Conservation (phyloP, 2,888 invertebrate genomes). For the Monoplex corrugatus region DNA sequence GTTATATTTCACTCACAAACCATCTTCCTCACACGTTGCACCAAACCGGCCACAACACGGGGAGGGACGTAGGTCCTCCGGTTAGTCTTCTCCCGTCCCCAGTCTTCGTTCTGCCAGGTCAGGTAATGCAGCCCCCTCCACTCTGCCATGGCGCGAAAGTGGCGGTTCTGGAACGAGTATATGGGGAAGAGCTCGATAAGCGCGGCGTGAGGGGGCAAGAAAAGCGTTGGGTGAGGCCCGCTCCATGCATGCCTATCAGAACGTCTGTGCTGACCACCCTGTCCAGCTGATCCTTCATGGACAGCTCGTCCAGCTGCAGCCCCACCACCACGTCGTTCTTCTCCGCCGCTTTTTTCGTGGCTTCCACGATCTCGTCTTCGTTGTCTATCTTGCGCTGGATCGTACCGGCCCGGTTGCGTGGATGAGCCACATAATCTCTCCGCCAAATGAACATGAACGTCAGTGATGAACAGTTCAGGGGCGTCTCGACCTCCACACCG, state of each 20-base stretch:
- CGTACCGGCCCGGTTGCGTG: constrained; percentile 76
- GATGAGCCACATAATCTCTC: constrained; percentile 79
- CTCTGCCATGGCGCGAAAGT: constrained; percentile 74
- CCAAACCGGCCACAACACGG: constrained; percentile 48
- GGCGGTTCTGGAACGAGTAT: constrained; percentile 66
- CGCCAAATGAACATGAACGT: constrained; percentile 77
- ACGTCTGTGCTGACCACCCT: constrained; percentile 75
- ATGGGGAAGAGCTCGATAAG: constrained; percentile 77
- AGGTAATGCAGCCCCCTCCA: constrained; percentile 76
- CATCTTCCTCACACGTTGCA: constrained; percentile 32
- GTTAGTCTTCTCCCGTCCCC: constrained; percentile 61
- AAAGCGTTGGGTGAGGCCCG: constrained; percentile 79
- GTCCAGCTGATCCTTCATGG: constrained; percentile 74
- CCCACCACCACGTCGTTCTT: constrained; percentile 48
- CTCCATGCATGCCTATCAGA: constrained; percentile 81
- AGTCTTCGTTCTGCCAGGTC: constrained; percentile 75
- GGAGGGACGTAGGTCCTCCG: constrained; percentile 69
- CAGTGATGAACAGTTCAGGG: constrained; percentile 69
- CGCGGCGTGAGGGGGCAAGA: constrained; percentile 73
- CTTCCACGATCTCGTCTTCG: constrained; percentile 74
- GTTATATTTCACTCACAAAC: constrained; percentile 38
- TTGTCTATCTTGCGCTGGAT: constrained; percentile 79
- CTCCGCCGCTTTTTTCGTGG: constrained; percentile 61
- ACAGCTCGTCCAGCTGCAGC: constrained; percentile 74
- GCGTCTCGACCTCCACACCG: constrained; percentile 26